Evolutionary conservation across 2,888 invertebrate species (phyloP), one percentile per base, ranked within the genome.

Genomic region (Neoscelio sp.): DNA sequence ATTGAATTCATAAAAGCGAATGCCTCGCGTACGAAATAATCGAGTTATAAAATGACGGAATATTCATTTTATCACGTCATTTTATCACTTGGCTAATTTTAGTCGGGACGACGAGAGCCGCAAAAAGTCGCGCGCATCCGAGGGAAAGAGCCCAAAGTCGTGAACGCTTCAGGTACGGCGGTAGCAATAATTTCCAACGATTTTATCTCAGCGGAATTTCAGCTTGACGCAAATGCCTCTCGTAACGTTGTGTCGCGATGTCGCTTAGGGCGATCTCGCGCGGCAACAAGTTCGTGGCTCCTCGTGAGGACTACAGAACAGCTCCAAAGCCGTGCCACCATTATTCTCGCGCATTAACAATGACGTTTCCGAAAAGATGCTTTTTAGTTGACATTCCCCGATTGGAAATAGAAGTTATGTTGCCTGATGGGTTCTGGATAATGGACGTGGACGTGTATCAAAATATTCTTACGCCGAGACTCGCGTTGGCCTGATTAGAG

Each of bases 181-280:
- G 85, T 85, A 83, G 85, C 85, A 84, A 87, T 86, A 86, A 87
- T 87, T 88, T 82, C 84, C 81, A 77, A 67, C 82, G 86, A 87
- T 87, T 83, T 86, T 85, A 87, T 88, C 87, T 85, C 64, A 40
- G 38, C 77, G 84, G 85, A 87, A 87, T 86, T 87, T 85, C 80
- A 82, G 78, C 75, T 70, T 83, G 83, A 84, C 85, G 84, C 80
- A 86, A 87, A 86, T 86, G 85, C 80, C 76, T 77, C 84, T 84
- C 87, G 84, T 87, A 86, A 87, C 87, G 80, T 85, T 80, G 82
- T 81, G 84, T 82, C 81, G 84, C 84, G 82, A 85, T 86, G 84
- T 85, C 86, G 84, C 77, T 77, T 44, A 73, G 76, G 68, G 35
- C 44, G 77, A 77, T 77, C 56, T 77, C 62, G 40, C 40, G 40